Conservation (phyloP, 2,888 invertebrate genomes). For the Oconnorella tubifera region DNA sequence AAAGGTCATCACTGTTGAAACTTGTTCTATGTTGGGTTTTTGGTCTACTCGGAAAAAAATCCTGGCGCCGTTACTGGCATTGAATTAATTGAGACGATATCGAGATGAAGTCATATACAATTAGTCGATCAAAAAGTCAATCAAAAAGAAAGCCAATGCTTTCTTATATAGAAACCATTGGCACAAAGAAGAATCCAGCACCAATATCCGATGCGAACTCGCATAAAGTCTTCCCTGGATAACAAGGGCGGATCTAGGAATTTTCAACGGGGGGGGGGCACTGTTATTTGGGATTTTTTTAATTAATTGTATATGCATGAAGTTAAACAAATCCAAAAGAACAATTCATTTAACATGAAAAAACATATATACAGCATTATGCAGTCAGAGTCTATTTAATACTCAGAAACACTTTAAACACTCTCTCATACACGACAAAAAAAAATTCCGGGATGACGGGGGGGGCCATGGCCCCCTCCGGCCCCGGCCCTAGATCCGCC, state of each 20-base stretch:
- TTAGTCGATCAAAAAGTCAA: too few relatives aligned
- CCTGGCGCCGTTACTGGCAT: too few relatives aligned
- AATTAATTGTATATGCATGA: constrained; percentile 3
- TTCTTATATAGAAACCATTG: too few relatives aligned
- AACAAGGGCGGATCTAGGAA: not conserved
- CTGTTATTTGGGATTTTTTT: not conserved
- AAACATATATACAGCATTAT: constrained; percentile 13
- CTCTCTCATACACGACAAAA: not conserved
- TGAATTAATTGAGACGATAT: too few relatives aligned
- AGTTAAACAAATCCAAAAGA: constrained; percentile 1
- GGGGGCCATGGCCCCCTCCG: not conserved
- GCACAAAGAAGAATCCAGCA: too few relatives aligned
- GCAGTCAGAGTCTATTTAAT: constrained; percentile 2
- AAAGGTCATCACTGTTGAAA: too few relatives aligned
- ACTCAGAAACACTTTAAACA: not conserved
- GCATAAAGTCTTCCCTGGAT: too few relatives aligned
- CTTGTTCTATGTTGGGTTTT: too few relatives aligned
- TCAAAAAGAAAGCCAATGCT: too few relatives aligned
- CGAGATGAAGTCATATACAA: too few relatives aligned
- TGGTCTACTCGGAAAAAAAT: too few relatives aligned
- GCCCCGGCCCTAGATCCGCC: not conserved
- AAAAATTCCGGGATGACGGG: not conserved
- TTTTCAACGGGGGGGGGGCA: not conserved
- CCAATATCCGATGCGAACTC: too few relatives aligned
- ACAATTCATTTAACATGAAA: constrained; percentile 1